Conservation (phyloP, 2,888 invertebrate genomes). For the Sceliomorpha sp. region DNA sequence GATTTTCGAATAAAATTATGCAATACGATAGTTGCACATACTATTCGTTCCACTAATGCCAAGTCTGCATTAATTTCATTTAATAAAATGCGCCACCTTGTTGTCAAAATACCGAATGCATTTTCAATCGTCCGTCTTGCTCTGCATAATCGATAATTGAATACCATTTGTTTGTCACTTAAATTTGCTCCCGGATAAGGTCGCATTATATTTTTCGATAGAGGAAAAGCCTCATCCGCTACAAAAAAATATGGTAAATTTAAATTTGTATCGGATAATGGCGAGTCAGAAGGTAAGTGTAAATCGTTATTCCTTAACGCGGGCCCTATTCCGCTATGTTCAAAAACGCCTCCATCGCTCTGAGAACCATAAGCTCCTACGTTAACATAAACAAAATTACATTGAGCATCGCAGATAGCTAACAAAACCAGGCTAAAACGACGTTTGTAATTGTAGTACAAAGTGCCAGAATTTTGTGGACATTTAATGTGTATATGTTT, state of each 20-base stretch:
- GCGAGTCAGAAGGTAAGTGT: conserved; percentile 19
- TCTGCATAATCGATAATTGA: conserved; percentile 37
- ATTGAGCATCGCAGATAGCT: conserved; percentile 23
- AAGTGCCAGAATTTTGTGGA: conserved; percentile 36
- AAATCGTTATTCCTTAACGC: conserved; percentile 7
- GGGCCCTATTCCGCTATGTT: conserved; percentile 1
- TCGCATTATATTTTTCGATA: conserved; percentile 21
- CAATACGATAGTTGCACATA: conserved; percentile 17
- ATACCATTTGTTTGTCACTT: conserved; percentile 14
- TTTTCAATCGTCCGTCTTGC: conserved; percentile 32
- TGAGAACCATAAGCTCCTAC: conserved; percentile 22
- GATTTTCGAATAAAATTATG: conserved; percentile 28
- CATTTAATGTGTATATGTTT: conserved; percentile 34
- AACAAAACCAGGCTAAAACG: conserved; percentile 38
- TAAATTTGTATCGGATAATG: conserved; percentile 4
- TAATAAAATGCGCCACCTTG: conserved; percentile 23
- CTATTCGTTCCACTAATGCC: conserved; percentile 7
- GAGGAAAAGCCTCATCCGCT: conserved; percentile 28
- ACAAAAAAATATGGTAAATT: conserved; percentile 19
- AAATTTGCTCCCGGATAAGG: conserved; percentile 23
- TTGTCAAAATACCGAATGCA: conserved; percentile 33
- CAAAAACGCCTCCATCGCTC: conserved; percentile 32
- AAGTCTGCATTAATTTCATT: conserved; percentile 8
- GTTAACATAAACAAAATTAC: conserved; percentile 9
- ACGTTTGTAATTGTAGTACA: conserved; percentile 47